Conservation (phyloP, 1,140 invertebrate genomes). For the Trichomalopsis sarcophagae region DNA sequence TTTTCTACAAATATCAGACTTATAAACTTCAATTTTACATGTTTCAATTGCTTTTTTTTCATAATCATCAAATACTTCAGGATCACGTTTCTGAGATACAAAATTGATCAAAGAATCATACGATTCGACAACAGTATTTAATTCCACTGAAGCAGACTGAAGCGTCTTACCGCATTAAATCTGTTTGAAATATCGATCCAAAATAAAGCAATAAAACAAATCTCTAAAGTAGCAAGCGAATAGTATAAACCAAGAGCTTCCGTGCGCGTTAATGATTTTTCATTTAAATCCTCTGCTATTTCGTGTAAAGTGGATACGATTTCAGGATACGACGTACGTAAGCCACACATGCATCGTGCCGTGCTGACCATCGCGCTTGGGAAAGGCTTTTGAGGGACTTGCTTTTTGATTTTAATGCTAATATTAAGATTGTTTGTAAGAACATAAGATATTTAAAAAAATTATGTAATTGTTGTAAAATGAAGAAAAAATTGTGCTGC, state of each 20-base stretch:
- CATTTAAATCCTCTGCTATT: background rate
- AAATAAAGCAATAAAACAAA: conserved; percentile 10
- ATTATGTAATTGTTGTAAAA: conserved; percentile 46
- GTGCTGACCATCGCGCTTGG: conserved; percentile 23
- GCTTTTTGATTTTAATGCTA: conserved; percentile 33
- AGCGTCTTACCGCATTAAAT: conserved; percentile 15
- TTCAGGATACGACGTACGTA: background rate
- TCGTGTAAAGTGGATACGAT: background rate
- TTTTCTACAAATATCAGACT: background rate
- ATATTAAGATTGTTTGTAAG: background rate
- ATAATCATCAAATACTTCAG: conserved; percentile 14
- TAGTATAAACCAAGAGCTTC: background rate
- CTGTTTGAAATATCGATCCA: conserved; percentile 20
- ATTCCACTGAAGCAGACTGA: conserved; percentile 8
- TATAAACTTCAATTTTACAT: background rate
- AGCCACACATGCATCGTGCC: conserved; percentile 17
- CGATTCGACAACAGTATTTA: background rate
- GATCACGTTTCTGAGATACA: background rate
- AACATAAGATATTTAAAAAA: background rate
- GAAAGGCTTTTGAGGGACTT: conserved; percentile 40
- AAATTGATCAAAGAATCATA: conserved; percentile 3
- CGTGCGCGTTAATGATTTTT: background rate
- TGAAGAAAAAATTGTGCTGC: conserved; percentile 51
- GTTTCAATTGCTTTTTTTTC: conserved; percentile 1
- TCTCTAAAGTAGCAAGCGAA: background rate